Evolutionary conservation across 35 echinoderm and acorn worm species (phyloP).

Genomic region (Diadema setosum): DNA sequence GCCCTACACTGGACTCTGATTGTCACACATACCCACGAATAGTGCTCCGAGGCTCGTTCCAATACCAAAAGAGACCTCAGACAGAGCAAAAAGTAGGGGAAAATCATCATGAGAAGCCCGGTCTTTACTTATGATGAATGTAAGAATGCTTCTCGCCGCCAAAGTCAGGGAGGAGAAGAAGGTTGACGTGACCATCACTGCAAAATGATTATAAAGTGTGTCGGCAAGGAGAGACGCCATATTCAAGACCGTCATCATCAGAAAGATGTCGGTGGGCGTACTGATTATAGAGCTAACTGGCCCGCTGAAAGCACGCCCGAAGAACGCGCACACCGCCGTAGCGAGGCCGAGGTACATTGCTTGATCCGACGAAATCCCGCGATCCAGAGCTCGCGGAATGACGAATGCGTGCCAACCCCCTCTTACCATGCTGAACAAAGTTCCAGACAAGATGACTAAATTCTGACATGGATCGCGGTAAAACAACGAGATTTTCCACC

Average conservation of each 20-base stretch:
- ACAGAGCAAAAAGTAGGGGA: neutral
- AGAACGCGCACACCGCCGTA: neutral
- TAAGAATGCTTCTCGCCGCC: neutral
- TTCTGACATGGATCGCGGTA: neutral
- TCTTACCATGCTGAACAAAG: neutral
- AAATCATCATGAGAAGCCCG: neutral
- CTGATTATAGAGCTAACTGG: neutral
- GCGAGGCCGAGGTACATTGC: neutral
- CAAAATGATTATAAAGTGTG: neutral
- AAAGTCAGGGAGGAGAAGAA: neutral
- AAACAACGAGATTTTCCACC: no score
- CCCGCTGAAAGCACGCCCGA: neutral
- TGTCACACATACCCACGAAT: neutral
- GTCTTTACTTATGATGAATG: neutral
- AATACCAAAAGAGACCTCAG: neutral
- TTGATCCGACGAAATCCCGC: neutral
- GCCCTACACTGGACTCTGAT: no score
- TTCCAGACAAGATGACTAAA: neutral
- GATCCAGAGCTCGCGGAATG: neutral
- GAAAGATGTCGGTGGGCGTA: neutral
- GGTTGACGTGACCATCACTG: neutral
- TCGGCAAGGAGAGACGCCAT: neutral
- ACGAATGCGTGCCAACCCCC: neutral
- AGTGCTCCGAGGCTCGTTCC: neutral
- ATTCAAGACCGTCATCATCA: neutral